A percentile compares a stretch with the other conserved stretches of the same genome.
Evolutionary conservation across 1,140 invertebrate species (phyloP).

Genomic region (Zaprionus tsacasi): DNA sequence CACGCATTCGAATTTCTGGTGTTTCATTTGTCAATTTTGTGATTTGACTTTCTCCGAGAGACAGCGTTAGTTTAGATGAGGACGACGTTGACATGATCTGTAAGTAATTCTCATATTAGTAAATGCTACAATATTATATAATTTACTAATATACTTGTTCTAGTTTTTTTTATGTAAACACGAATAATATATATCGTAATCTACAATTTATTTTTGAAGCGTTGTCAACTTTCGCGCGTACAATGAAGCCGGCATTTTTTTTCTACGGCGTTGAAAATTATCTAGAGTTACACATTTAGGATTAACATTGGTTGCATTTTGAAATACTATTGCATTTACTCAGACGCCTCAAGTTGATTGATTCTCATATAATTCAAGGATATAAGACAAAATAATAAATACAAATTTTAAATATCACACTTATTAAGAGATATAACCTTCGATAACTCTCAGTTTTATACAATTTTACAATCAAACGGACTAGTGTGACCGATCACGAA

Average conservation of each 20-base stretch:
- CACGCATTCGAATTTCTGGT: conserved; percentile 74
- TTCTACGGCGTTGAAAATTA: conserved; percentile 5
- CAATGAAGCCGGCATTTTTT: conserved; percentile 19
- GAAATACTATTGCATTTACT: too few species aligned
- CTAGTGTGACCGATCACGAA: too few species aligned
- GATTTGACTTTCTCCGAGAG: conserved; percentile 39
- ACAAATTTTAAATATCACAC: background rate
- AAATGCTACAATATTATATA: background rate
- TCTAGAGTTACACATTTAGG: background rate
- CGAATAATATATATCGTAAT: background rate
- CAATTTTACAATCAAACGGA: too few species aligned
- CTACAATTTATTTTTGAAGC: conserved; percentile 14
- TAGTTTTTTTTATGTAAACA: conserved; percentile 1
- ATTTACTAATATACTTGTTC: background rate
- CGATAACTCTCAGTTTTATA: too few species aligned
- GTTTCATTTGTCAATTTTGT: conserved; percentile 65
- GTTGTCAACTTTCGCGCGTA: conserved; percentile 23
- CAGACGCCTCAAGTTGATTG: too few species aligned
- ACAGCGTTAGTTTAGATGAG: conserved; percentile 1
- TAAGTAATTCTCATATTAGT: background rate
- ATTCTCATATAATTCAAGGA: too few species aligned
- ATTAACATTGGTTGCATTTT: background rate
- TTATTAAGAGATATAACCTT: too few species aligned
- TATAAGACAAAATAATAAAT: too few species aligned
- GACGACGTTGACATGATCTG: conserved; percentile 30